Conservation (phyloP, 2,888 invertebrate species). For the Drosophila neotestacea region DNA sequence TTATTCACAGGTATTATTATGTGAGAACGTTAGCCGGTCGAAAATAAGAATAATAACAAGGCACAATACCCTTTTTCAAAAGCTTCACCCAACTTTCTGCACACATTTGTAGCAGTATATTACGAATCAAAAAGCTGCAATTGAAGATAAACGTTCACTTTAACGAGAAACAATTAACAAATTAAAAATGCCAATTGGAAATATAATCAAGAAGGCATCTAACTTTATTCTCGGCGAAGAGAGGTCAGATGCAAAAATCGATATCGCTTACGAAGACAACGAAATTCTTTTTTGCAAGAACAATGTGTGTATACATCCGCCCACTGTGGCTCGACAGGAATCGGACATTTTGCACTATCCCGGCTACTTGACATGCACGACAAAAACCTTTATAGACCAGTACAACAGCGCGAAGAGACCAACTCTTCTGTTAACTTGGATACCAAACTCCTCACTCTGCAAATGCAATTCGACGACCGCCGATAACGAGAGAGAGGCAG, state of each 20-base stretch:
- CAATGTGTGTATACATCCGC: constrained; percentile 98
- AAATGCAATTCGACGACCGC: constrained; percentile 89
- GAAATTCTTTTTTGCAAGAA: constrained; percentile 96
- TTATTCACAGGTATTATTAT: constrained; percentile 14
- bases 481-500: constrained; percentile 33
- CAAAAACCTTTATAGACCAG: constrained; percentile 91
- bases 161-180: neutral
- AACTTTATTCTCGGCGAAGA: constrained; percentile 92
- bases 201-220: constrained; percentile 91
- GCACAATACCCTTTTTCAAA: constrained; percentile 13
- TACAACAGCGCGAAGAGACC: constrained; percentile 91
- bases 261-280: constrained; percentile 91
- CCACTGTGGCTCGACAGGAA: constrained; percentile 92
- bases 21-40: constrained; percentile 19
- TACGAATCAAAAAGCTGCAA: constrained; percentile 26
- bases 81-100: constrained; percentile 9
- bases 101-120: constrained; percentile 20
- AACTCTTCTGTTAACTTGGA: constrained; percentile 96
- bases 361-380: constrained; percentile 95
- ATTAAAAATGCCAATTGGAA: constrained; percentile 90
- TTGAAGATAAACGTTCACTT: neutral
- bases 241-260: constrained; percentile 87
- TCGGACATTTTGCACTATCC: constrained; percentile 95
- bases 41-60: constrained; percentile 15
- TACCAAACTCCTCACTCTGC: constrained; percentile 95